These are phyloP conservation scores for Florisuga fusca DNA, from an alignment of 2,797 vertebrate species.

Conservation along the genomic window DNA sequence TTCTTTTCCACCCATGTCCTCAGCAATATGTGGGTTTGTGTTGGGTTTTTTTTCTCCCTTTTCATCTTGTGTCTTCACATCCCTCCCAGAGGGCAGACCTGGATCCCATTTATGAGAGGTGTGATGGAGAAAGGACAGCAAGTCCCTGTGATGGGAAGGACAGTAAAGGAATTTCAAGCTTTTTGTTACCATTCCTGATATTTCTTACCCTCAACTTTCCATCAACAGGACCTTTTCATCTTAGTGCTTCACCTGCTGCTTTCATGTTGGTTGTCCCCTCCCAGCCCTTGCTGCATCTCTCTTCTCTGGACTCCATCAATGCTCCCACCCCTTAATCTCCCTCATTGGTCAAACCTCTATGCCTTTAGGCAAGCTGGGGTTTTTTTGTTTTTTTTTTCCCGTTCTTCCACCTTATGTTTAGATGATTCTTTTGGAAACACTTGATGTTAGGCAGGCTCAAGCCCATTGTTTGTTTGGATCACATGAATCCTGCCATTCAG, in stretches of 20 bases:
- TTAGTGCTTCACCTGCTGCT: background rate
- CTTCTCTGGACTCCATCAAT: background rate
- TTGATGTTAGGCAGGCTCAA: background rate
- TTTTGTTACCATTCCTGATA: background rate
- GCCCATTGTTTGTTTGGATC: background rate
- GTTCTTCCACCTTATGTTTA: background rate
- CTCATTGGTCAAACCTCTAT: background rate
- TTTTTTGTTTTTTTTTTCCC: background rate
- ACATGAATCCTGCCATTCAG: background rate
- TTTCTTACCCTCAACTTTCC: background rate
- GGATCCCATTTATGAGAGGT: background rate
- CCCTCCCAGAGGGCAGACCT: background rate
- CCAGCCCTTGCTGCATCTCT: background rate
- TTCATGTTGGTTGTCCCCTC: background rate
- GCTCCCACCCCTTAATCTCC: background rate
- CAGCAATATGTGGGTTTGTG: background rate
- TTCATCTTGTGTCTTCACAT: background rate
- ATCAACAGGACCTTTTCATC: background rate
- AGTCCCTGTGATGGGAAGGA: background rate
- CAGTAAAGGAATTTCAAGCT: background rate
- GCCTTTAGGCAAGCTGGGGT: background rate
- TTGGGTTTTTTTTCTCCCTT: accelerated
- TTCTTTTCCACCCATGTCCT: background rate
- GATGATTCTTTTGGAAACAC: background rate
- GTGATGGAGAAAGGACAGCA: background rate